Conservation (phyloP, 2,888 invertebrate genomes). For the Leptinotarsa peninsularis region DNA sequence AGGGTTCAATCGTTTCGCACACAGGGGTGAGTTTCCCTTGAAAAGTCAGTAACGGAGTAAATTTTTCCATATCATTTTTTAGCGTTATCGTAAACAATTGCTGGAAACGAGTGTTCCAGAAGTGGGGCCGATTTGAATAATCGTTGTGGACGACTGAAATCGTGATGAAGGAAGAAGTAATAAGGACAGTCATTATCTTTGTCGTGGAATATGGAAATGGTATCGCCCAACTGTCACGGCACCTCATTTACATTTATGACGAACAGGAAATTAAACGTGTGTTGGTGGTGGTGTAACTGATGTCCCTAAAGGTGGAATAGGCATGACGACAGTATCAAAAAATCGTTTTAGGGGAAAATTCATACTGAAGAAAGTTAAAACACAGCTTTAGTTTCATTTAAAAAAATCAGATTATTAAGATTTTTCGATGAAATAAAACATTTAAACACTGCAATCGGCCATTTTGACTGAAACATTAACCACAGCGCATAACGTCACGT, state of each 20-base stretch:
- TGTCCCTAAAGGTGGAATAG: neutral
- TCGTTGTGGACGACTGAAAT: conserved; percentile 27
- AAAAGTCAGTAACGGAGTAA: conserved; percentile 22
- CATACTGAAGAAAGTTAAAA: no score
- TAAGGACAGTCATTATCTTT: conserved; percentile 47
- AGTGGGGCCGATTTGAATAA: conserved; percentile 33
- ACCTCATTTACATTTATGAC: conserved; percentile 46
- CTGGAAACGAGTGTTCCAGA: conserved; percentile 14
- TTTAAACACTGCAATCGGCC: no score
- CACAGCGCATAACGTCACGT: no score
- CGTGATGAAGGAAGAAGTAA: conserved; percentile 29
- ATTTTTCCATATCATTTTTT: conserved; percentile 22
- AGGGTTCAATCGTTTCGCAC: conserved; percentile 26
- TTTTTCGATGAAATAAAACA: no score
- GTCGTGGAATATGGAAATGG: conserved; percentile 47
- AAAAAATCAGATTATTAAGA: no score
- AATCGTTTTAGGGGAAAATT: neutral
- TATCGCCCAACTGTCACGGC: conserved; percentile 44
- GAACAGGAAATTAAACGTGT: conserved; percentile 49
- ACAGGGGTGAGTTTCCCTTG: conserved; percentile 42
- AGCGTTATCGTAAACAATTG: conserved; percentile 14
- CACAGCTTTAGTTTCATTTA: no score
- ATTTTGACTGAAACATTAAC: no score
- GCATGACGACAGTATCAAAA: no score
- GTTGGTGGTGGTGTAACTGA: conserved; percentile 18